These are phyloP conservation scores for Dasypogon diadema DNA, from an alignment of 2,888 invertebrate genomes.

Conservation along the genomic window DNA sequence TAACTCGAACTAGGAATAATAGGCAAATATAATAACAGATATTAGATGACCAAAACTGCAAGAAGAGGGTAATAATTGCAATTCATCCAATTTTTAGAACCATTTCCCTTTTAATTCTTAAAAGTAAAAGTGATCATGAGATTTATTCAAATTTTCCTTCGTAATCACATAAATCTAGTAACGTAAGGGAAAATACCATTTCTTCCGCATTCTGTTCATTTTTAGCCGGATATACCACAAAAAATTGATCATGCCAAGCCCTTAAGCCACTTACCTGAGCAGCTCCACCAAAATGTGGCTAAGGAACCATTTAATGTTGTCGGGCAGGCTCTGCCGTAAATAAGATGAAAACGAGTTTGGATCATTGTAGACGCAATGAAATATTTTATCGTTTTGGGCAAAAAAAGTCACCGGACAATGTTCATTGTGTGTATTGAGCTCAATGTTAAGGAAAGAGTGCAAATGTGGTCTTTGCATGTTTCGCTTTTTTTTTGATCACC, in stretches of 20 bases:
- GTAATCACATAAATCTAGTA: neutral
- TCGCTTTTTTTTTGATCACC: neutral
- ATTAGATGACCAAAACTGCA: no score
- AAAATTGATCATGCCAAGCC: neutral
- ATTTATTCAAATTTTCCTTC: no score
- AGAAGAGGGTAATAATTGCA: no score
- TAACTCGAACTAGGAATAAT: no score
- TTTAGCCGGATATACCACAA: neutral
- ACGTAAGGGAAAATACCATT: neutral
- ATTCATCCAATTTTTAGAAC: no score
- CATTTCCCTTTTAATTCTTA: no score
- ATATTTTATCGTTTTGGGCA: neutral
- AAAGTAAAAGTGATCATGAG: no score
- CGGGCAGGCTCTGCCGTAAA: neutral
- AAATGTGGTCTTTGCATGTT: conserved; percentile 14
- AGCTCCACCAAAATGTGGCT: neutral
- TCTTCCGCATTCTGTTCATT: neutral
- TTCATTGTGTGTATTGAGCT: conserved; percentile 16
- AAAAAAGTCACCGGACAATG: conserved; percentile 10
- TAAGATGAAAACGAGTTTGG: conserved; percentile 27
- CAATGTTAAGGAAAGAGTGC: conserved; percentile 1
- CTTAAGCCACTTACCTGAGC: neutral
- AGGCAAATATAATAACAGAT: no score
- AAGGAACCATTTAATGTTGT: neutral
- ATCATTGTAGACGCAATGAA: conserved; percentile 6